Evolutionary conservation across 2,888 invertebrate species (phyloP).

Genomic region (Hirtodrosophila histrioides): DNA sequence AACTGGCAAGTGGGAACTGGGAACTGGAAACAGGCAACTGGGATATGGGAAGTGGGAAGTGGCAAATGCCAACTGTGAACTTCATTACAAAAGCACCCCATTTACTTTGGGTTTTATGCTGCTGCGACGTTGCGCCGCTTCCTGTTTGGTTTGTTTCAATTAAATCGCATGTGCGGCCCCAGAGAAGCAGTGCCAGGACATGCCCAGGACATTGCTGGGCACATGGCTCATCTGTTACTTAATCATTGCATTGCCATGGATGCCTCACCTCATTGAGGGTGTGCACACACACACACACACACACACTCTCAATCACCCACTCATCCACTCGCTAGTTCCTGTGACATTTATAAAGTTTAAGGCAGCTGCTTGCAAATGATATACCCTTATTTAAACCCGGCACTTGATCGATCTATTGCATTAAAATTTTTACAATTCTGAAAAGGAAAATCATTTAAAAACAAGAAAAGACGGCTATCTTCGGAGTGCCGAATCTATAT

Average conservation of each 20-base stretch:
- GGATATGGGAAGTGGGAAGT: slow-evolving; percentile 39
- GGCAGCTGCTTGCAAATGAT: slow-evolving; percentile 30
- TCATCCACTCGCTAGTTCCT: slow-evolving; percentile 18
- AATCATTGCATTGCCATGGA: slow-evolving; percentile 79
- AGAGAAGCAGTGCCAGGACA: slow-evolving; percentile 48
- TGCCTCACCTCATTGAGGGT: slow-evolving; percentile 48
- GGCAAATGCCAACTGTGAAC: slow-evolving; percentile 65
- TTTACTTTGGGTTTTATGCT: slow-evolving; percentile 35
- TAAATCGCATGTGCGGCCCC: slow-evolving; percentile 75
- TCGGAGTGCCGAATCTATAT: no score
- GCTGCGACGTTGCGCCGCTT: slow-evolving; percentile 51
- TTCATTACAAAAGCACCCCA: slow-evolving; percentile 76
- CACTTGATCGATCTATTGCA: neutral
- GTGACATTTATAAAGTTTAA: slow-evolving; percentile 32
- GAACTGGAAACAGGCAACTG: slow-evolving; percentile 18
- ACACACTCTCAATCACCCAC: neutral
- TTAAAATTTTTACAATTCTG: no score
- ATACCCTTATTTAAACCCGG: slow-evolving; percentile 10
- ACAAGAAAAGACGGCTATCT: no score
- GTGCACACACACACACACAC: slow-evolving; percentile 18
- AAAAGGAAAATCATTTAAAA: no score
- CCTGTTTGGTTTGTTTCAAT: slow-evolving; percentile 79
- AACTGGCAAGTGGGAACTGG: slow-evolving; percentile 35
- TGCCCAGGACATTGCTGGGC: slow-evolving; percentile 64
- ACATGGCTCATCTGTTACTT: slow-evolving; percentile 78